A percentile compares a stretch with the other conserved stretches of the same genome.
These are phyloP conservation scores for Halictus ligatus DNA, from an alignment of 2,888 invertebrate genomes.

Conservation along the genomic window DNA sequence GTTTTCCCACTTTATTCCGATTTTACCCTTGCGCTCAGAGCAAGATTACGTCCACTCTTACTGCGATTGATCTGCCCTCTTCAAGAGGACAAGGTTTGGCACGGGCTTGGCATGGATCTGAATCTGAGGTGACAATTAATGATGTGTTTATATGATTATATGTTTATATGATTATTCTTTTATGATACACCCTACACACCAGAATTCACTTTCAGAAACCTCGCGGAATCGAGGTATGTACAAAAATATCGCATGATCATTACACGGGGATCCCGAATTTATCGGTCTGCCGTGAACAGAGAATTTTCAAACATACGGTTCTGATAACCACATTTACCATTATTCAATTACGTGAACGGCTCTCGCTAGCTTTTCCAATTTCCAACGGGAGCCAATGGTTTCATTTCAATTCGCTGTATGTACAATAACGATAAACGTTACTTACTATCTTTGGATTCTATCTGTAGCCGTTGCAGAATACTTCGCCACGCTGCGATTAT, in stretches of 20 bases:
- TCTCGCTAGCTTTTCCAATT: not conserved
- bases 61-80: no score
- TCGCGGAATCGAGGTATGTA: not conserved
- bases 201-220: no score
- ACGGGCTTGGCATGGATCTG: no score
- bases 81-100: no score
- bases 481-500: not conserved
- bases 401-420: conserved; percentile 4
- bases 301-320: not conserved
- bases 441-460: not conserved
- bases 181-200: no score
- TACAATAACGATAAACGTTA: not conserved
- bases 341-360: not conserved
- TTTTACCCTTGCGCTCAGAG: no score
- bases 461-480: not conserved
- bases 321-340: not conserved
- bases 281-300: not conserved
- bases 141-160: no score
- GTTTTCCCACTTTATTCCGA: no score
- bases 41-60: no score
- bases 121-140: no score
- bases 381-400: not conserved
- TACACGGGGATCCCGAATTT: not conserved
- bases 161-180: no score
- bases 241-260: not conserved